Conservation (phyloP, 2,113 vertebrate genomes). For the Antechinus flavipes region DNA sequence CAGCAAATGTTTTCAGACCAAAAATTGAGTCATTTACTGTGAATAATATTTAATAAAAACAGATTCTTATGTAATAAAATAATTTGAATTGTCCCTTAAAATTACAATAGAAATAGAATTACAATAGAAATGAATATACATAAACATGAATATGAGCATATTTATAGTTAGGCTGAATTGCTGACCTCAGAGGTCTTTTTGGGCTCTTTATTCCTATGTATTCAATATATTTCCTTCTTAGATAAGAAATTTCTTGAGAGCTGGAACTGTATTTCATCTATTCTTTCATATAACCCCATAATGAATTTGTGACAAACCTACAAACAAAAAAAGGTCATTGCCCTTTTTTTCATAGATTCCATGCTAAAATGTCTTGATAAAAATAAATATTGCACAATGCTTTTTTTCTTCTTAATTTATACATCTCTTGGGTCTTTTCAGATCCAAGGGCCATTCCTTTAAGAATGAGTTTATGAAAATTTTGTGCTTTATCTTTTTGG, state of each 20-base stretch:
- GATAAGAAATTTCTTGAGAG: background rate
- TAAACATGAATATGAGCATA: conserved; percentile 25
- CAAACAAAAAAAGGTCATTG: background rate
- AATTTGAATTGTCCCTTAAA: conserved; percentile 25
- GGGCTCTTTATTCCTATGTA: background rate
- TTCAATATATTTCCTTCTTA: background rate
- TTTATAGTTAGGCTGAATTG: background rate
- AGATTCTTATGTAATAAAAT: conserved; percentile 15
- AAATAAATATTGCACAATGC: background rate
- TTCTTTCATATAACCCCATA: background rate
- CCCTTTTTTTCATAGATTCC: background rate
- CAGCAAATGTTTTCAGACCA: conserved; percentile 27
- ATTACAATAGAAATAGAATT: conserved; percentile 19
- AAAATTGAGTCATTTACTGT: conserved; percentile 2
- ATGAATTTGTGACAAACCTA: background rate
- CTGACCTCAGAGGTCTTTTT: background rate
- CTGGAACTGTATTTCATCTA: background rate
- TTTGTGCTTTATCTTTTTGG: background rate
- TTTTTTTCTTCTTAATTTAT: background rate
- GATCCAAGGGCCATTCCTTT: background rate
- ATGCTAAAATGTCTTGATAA: background rate
- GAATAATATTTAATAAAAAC: conserved; percentile 30
- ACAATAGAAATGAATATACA: background rate
- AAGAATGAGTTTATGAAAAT: background rate
- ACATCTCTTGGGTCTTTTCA: background rate